These are phyloP conservation scores for Melanargia galathea DNA, from an alignment of 2,888 invertebrate species.

Conservation along the genomic window DNA sequence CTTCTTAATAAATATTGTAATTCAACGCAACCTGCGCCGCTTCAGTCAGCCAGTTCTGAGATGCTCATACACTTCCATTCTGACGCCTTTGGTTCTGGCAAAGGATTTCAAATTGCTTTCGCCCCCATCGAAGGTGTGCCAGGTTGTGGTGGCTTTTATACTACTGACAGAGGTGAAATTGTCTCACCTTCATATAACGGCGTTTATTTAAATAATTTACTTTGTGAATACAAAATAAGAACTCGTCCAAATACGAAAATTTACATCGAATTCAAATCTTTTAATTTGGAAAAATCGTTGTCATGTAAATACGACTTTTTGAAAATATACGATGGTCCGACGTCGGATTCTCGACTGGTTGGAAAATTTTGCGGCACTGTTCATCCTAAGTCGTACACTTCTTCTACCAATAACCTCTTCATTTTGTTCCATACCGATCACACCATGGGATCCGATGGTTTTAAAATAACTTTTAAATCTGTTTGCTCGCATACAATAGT, in stretches of 20 bases:
- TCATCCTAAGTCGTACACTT: slow-evolving; percentile 84
- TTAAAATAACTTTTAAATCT: slow-evolving; percentile 61
- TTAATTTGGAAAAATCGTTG: slow-evolving; percentile 84
- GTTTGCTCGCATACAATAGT: slow-evolving; percentile 72
- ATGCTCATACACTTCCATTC: slow-evolving; percentile 90
- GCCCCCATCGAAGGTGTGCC: slow-evolving; percentile 87
- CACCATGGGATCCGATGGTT: slow-evolving; percentile 57
- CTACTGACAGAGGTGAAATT: slow-evolving; percentile 84
- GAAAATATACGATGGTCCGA: slow-evolving; percentile 86
- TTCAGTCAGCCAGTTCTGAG: slow-evolving; percentile 85
- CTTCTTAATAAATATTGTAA: slow-evolving; percentile 88
- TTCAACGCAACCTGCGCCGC: slow-evolving; percentile 86
- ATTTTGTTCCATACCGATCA: slow-evolving; percentile 79
- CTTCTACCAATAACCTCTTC: slow-evolving; percentile 78
- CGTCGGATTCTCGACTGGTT: slow-evolving; percentile 83
- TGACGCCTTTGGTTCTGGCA: slow-evolving; percentile 84
- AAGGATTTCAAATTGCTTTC: slow-evolving; percentile 94
- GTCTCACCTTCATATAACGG: slow-evolving; percentile 83
- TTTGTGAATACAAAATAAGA: slow-evolving; percentile 92
- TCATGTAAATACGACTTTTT: slow-evolving; percentile 84
- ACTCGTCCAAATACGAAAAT: slow-evolving; percentile 84
- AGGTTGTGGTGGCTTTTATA: slow-evolving; percentile 91
- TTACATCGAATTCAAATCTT: slow-evolving; percentile 83
- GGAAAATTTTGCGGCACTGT: slow-evolving; percentile 88
- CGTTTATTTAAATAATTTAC: slow-evolving; percentile 80